Conservation (phyloP, 2,888 invertebrate species). For the Charanyca ferruginea region DNA sequence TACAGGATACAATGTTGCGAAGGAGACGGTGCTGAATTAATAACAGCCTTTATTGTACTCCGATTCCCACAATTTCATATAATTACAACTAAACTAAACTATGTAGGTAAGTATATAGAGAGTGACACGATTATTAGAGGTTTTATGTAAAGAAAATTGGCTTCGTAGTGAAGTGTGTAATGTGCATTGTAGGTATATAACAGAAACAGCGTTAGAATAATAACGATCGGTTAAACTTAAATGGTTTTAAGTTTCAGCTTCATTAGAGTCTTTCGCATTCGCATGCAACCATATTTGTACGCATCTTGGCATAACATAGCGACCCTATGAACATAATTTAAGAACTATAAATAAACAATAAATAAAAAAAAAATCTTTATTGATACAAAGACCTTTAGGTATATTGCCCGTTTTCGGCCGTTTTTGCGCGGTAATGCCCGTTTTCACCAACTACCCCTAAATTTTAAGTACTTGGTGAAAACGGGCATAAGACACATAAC, state of each 20-base stretch:
- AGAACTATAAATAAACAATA: too few relatives aligned
- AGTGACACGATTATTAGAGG: conserved; percentile 8
- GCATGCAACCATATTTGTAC: too few relatives aligned
- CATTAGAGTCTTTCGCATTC: not conserved
- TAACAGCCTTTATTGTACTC: conserved; percentile 22
- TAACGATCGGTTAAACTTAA: not conserved
- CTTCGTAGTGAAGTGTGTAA: not conserved
- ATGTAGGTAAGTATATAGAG: too few relatives aligned
- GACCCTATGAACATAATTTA: too few relatives aligned
- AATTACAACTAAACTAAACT: conserved; percentile 4
- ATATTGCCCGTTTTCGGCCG: too few relatives aligned
- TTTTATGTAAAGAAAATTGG: conserved; percentile 8
- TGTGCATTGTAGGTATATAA: not conserved
- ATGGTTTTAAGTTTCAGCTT: not conserved
- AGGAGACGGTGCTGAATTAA: conserved; percentile 7
- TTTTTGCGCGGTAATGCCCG: too few relatives aligned
- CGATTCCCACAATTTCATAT: conserved; percentile 28
- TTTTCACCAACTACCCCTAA: too few relatives aligned
- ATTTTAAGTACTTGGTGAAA: too few relatives aligned
- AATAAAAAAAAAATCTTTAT: too few relatives aligned
- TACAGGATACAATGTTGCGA: not conserved
- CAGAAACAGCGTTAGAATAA: not conserved
- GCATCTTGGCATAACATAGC: too few relatives aligned
- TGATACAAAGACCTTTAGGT: too few relatives aligned
- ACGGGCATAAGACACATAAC: too few relatives aligned